These are phyloP conservation scores for Astropecten irregularis DNA, from an alignment of 53 echinoderm and acorn worm species.

Conservation along the genomic window DNA sequence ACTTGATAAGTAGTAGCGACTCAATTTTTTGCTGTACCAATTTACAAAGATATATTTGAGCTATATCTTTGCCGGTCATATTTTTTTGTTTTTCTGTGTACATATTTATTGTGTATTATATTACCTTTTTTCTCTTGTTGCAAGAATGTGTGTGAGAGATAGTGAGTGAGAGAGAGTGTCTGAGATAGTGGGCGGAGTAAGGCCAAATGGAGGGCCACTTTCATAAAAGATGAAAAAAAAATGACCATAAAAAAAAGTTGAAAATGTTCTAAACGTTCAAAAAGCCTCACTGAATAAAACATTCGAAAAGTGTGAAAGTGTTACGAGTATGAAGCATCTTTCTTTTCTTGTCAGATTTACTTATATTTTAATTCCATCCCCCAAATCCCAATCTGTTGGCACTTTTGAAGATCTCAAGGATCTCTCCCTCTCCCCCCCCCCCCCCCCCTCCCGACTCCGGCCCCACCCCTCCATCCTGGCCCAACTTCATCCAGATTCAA, in stretches of 20 bases:
- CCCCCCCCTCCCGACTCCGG: too few species aligned
- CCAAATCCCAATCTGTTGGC: neutral
- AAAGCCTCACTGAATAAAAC: slow-evolving; percentile 46
- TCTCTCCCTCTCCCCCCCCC: too few species aligned
- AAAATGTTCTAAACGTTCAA: slow-evolving; percentile 30
- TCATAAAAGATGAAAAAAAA: slow-evolving; percentile 7
- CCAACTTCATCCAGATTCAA: too few species aligned
- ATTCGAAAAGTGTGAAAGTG: slow-evolving; percentile 50
- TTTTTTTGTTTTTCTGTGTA: slow-evolving; percentile 47
- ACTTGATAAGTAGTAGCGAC: slow-evolving; percentile 10
- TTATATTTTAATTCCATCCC: neutral
- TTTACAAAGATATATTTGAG: neutral
- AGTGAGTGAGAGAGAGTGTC: too few species aligned
- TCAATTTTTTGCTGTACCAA: slow-evolving; percentile 12
- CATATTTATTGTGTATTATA: slow-evolving; percentile 46
- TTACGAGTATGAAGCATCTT: neutral
- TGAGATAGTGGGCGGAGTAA: slow-evolving; percentile 5
- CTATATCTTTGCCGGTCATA: slow-evolving; percentile 30
- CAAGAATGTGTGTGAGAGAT: too few species aligned
- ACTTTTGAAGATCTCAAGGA: too few species aligned
- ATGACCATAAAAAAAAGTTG: neutral
- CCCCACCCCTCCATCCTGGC: too few species aligned
- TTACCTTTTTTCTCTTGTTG: slow-evolving; percentile 40
- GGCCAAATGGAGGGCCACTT: slow-evolving; percentile 23
- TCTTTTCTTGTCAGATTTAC: too few species aligned